Base-by-base conservation (phyloP, 2,888 invertebrate species). In the Leptinotarsa peninsularis region DNA sequence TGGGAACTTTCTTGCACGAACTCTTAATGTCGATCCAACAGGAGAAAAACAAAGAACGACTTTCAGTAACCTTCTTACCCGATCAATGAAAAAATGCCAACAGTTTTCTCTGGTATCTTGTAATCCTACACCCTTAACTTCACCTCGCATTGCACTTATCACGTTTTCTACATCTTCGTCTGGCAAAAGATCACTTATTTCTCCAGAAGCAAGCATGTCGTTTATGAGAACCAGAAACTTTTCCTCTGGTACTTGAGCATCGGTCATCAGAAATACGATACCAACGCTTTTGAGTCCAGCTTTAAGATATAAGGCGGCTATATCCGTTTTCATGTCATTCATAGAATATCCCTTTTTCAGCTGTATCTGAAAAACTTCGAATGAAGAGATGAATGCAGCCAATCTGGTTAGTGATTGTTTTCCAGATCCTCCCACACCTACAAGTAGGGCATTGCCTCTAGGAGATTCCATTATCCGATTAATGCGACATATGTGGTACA, bases 341-440 rank as follows among this genome's bases (percentile, higher is more conserved):
- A 96, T 92, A 23, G 93, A 91, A 87, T 97, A 98, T 60, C 96
- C 97, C 87, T 96, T 97, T 72, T 93, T 92, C n/a, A 98, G 89
- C 80, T 97, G 96, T 56, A 98, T 92, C 90, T 98, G 98, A 88
- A 97, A 98, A 0, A 98, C 96, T 87, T 98, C 98, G 67, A 98
- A 90, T 0, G 94, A 93, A 5, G 97, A 96, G 76, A 98, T 96
- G 86, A 95, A 98, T 0, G 97, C 93, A 0, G 98, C 94, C 21
- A 98, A 89, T 72, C 97, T 90, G 0, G 97, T 95, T 60, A 98
- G 89, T 4, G 96, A 96, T 88, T 98, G 98, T 86, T 98, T 98
- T 68, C 98, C 98, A 74, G 96, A 96, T 50, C 98, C 98, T 58
- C 98, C 98, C 0, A 98, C 98, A 43, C 98, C 98, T 27, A 98